Evolutionary conservation across 1,140 invertebrate species (phyloP), one percentile per base, ranked within the genome.

Genomic region (Ips typographus): DNA sequence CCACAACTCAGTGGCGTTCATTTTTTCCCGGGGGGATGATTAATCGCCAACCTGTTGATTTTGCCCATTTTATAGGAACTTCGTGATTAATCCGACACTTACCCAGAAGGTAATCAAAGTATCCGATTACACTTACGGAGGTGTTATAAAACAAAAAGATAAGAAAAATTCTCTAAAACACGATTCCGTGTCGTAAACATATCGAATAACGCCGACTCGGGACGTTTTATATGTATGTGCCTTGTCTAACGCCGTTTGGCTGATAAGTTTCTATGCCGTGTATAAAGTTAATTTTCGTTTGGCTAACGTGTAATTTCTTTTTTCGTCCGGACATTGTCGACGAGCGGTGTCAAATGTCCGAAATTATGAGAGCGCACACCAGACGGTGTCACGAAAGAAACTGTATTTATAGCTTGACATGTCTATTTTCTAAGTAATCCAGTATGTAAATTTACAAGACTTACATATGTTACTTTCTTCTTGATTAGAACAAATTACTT

Each of bases 91-190:
- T 59, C 42, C 40, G 38, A 59, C 57, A 59, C 57, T 40, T 59
- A 59, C 57, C 57, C 40, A 22, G 36, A 49, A 56, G 57, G 57
- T 40, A 40, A 59, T 59, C 57, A 59, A 40, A 59, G 42, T 40
- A 59, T 59, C 57, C 8, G 38, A 59, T 59, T 59, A 42, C 57
- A 59, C 57, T 59, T 40, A 59, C 57, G 40, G 5, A 55, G 57
- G 38, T n/a, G 57, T 42, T 42, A 59, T 59, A 59, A 59, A 59
- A 55, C 8, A 55, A 36, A 36, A 6, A 42, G 39, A 59, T 59
- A 59, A 59, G 57, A 59, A 59, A 59, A 59, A 59, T 41, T 59
- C 40, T 6, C 8, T 59, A 59, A 59, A 59, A 59, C 57, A 59
- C 41, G 57, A 41, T 42, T 59, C 57, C 2, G 2, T 8, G 44